Base-by-base conservation (phyloP, 1,140 invertebrate species). In the Halesus radiatus region DNA sequence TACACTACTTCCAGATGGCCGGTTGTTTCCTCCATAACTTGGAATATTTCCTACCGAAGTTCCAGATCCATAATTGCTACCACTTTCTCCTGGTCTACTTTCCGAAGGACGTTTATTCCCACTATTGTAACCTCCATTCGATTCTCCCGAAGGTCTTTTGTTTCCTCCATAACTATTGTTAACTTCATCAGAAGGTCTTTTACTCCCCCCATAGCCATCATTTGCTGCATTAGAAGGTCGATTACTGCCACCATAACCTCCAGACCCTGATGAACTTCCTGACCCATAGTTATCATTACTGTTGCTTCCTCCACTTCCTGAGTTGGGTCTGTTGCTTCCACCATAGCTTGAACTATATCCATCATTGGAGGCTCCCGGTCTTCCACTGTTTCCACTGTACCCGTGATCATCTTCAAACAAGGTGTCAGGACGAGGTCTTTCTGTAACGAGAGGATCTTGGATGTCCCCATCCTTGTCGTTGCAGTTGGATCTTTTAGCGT, bases 401-500 rank as follows among this genome's bases (percentile, higher is more conserved):
- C 50, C 73, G 7, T 23, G 29, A 29, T 10, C 8, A 22, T 68
- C 70, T 20, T 80, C 82, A 52, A 81, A 80, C 13, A 80, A 54
- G 0, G 66, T 54, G 53, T 83, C 80, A 0, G 20, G 80, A 4
- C 78, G 26, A 6, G 82, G 82, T 58, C 79, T 53, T 15, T 68
- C 23, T 10, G 77, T 72, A 0, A 80, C 80, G 6, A 83, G 70
- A 22, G 82, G 80, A 58, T 83, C 82, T 66, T 75, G 75, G n/a
- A 78, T 74, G n/a, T 75, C 37, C 6, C 80, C 82, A 18, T 81
- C 82, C 18, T 50, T 23, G 32, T 78, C 60, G 13, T 80, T 64
- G 82, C 91, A 91, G 80, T 90, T 90, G 52, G 87, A 29, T 82
- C 86, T 90, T 82, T 91, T 91, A n/a, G 90, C 84, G 83, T 92